Evolutionary conservation across 2,888 invertebrate species (phyloP), one percentile per base, ranked within the genome.

Genomic region (Brenthis ino): DNA sequence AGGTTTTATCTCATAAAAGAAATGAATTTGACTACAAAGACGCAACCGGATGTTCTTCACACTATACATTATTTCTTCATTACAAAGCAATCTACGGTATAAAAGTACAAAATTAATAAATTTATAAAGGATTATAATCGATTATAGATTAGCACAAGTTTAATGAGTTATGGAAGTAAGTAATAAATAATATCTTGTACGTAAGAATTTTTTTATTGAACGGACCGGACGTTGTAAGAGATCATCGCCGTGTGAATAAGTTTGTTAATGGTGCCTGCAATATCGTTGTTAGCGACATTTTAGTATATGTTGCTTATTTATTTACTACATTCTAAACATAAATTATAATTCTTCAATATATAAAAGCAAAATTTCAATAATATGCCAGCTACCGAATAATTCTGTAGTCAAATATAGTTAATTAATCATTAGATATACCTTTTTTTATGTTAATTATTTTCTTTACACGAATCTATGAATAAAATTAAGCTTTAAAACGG

Each of bases 161-260:
- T 72, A 65, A 69, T 67, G 55, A 67, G 64, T 64, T 69, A 53
- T 72, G 67, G 69, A 72, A 72, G 63, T 65, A 63, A 28, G 69
- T 67, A 61, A 68, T 70, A 72, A 69, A 72, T 65, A 67, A 61
- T 67, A 61, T 61, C 20, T 50, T 64, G 48, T 60, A 51, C 1
- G 54, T 48, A 53, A 69, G 53, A 64, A 24, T 16, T 37, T 70
- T 56, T 47, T 50, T 47, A 64, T 67, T 55, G 51, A 51, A 54
- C 54, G 28, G 13, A 69, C 67, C 64, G 69, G 69, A 68, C 61
- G 61, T 56, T 56, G 33, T 37, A n/a, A 20, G 61, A 66, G 55
- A 67, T 61, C 37, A 67, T 67, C 61, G 55, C 33, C 37, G 67
- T 67, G 61, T 67, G 61, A 61, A 60, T 43, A 60, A 55, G 50